phyloP scores from a whole-genome alignment of 2,888 invertebrate genomes.

The Diachrysia chrysitis region DNA sequence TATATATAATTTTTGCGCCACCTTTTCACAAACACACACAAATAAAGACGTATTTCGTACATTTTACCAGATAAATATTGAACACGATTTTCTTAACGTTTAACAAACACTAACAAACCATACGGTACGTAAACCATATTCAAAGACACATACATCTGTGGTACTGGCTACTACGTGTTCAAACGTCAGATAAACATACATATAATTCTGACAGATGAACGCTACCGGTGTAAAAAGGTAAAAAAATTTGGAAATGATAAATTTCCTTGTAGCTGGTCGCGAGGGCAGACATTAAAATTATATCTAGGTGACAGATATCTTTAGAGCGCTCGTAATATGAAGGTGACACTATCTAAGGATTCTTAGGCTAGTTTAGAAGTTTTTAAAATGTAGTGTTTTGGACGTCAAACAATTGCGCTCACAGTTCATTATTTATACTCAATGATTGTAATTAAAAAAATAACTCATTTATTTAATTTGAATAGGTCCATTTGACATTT shows the following conservation, averaged over 20 bases:
- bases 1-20: no score
- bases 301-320: conserved; percentile 7
- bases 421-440: no score
- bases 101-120: neutral
- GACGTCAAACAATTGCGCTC: no score
- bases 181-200: conserved; percentile 49
- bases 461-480: no score
- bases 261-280: conserved; percentile 19
- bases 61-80: no score
- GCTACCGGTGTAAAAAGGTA: conserved; percentile 45
- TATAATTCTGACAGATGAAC: conserved; percentile 60
- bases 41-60: no score
- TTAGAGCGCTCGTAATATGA: neutral
- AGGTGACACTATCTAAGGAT: neutral
- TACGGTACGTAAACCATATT: neutral
- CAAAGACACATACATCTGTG: conserved; percentile 28
- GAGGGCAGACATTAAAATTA: conserved; percentile 10
- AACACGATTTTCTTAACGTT: no score
- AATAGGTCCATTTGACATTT: no score
- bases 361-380: neutral
- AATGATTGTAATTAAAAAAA: no score
- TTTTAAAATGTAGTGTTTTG: no score
- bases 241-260: conserved; percentile 37
- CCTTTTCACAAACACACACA: no score
- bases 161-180: conserved; percentile 25